phyloP scores from a whole-genome alignment of 2,888 invertebrate species.

The Drosophila histrio region DNA sequence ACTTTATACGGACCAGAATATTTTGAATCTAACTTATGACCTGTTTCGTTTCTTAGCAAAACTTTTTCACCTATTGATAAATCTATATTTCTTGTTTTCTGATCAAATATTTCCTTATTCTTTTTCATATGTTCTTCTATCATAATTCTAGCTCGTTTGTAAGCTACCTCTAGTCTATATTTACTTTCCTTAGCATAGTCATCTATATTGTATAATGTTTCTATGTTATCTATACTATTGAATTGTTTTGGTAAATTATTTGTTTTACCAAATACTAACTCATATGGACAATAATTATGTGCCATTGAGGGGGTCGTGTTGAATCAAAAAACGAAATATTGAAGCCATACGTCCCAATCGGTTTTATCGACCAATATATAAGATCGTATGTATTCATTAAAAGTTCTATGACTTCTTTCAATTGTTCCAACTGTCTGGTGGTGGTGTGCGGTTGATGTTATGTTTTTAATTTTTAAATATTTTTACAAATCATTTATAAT shows the following conservation, averaged over 20 bases:
- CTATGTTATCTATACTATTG: constrained; percentile 1
- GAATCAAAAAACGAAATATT: background rate
- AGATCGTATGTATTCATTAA: constrained; percentile 7
- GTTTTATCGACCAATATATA: constrained; percentile 8
- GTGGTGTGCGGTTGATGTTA: constrained; percentile 3
- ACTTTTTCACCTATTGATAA: background rate
- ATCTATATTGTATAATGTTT: constrained; percentile 6
- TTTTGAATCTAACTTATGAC: constrained; percentile 3
- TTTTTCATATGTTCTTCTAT: background rate
- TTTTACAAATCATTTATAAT: background rate
- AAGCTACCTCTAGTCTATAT: constrained; percentile 4
- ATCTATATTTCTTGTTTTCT: background rate
- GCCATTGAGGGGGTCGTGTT: constrained; percentile 1
- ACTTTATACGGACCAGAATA: constrained; percentile 4
- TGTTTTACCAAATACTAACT: background rate
- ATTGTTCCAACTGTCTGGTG: constrained; percentile 9
- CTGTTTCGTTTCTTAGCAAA: background rate
- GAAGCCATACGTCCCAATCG: constrained; percentile 9
- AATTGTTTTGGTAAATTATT: constrained; percentile 1
- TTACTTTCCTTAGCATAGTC: constrained; percentile 4
- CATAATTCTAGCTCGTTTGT: constrained; percentile 6
- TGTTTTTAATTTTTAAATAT: constrained; percentile 3
- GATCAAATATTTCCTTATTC: background rate
- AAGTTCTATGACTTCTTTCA: constrained; percentile 9
- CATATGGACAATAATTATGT: background rate